phyloP scores from a whole-genome alignment of 2,113 vertebrate genomes.

The Archilochus colubris region DNA sequence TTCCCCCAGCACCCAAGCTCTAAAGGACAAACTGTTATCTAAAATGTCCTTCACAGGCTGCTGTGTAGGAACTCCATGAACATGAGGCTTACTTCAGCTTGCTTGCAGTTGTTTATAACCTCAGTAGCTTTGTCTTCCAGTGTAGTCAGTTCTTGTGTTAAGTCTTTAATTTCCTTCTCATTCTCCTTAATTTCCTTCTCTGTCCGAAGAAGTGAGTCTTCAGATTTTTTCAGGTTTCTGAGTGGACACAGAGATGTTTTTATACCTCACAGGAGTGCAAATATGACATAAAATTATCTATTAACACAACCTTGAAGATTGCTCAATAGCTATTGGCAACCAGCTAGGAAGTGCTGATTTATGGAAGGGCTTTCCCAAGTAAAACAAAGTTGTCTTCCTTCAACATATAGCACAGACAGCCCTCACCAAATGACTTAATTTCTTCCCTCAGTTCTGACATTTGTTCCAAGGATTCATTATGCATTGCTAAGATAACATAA shows the following conservation, averaged over 20 bases:
- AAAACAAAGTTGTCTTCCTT: neutral
- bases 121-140: conserved; percentile 88
- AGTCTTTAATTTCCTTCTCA: conserved; percentile 75
- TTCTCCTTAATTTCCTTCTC: conserved; percentile 86
- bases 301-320: neutral
- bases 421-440: neutral
- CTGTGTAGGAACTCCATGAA: neutral
- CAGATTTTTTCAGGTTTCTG: conserved; percentile 91
- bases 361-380: neutral
- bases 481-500: neutral
- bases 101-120: conserved; percentile 82
- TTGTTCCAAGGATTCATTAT: neutral
- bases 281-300: neutral
- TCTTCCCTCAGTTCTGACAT: neutral
- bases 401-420: neutral
- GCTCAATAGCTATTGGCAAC: neutral
- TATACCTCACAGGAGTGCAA: neutral
- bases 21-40: neutral
- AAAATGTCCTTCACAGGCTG: neutral
- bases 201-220: conserved; percentile 80
- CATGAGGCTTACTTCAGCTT: conserved; percentile 82
- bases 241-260: neutral
- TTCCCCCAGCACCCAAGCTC: neutral
- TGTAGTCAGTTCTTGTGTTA: conserved; percentile 80
- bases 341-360: neutral